Conservation (phyloP, 2,888 invertebrate genomes). For the Polietes domitor region DNA sequence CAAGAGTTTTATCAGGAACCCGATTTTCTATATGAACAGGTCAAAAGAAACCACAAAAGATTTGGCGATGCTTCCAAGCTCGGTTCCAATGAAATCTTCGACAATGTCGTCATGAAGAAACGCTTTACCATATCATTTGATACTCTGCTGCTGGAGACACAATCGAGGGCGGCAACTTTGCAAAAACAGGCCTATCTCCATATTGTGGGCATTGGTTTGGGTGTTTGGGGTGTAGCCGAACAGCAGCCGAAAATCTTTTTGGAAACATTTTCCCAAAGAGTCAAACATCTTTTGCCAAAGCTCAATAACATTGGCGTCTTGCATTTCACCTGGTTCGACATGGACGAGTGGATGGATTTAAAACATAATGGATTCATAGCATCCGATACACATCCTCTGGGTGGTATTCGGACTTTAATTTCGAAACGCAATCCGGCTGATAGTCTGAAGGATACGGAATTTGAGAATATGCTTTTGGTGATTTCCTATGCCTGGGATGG, state of each 20-base stretch:
- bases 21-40: constrained; percentile 62
- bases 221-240: constrained; percentile 83
- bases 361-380: constrained; percentile 78
- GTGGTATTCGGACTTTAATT: constrained; percentile 82
- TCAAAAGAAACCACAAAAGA: constrained; percentile 58
- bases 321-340: constrained; percentile 84
- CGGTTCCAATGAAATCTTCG: constrained; percentile 71
- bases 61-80: constrained; percentile 68
- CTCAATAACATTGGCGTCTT: constrained; percentile 83
- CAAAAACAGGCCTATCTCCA: constrained; percentile 83
- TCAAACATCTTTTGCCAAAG: constrained; percentile 81
- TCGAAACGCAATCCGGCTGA: constrained; percentile 82
- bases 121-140: constrained; percentile 83
- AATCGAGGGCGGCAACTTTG: constrained; percentile 81
- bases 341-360: constrained; percentile 80
- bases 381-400: constrained; percentile 67
- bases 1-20: constrained; percentile 71
- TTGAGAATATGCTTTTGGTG: constrained; percentile 82
- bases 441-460: constrained; percentile 77
- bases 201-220: constrained; percentile 84
- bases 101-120: constrained; percentile 72
- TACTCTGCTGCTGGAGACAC: constrained; percentile 83
- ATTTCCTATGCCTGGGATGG: constrained; percentile 89
- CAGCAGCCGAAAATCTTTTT: constrained; percentile 84
- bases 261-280: constrained; percentile 83